phyloP scores from a whole-genome alignment of 1,140 invertebrate genomes.

The Lordiphosa mommai region DNA sequence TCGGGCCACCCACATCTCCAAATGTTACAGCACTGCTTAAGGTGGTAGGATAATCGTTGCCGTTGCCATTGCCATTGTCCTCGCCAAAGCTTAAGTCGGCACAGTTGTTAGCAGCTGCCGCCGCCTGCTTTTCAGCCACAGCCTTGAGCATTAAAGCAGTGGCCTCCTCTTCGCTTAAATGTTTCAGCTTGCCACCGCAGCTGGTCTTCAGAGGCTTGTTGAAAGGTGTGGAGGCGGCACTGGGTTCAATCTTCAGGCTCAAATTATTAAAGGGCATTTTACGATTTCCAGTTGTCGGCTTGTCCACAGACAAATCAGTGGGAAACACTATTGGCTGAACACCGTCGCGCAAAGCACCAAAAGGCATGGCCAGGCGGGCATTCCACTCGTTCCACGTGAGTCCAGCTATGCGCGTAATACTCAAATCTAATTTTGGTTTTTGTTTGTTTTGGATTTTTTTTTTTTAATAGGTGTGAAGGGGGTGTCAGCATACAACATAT shows the following conservation, averaged over 20 bases:
- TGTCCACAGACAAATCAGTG: conserved; percentile 71
- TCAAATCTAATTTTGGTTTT: conserved; percentile 82
- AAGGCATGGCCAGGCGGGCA: conserved; percentile 82
- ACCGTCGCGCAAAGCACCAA: conserved; percentile 80
- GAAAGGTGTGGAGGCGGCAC: conserved; percentile 47
- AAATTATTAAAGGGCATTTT: conserved; percentile 37
- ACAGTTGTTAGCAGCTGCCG: conserved; percentile 45
- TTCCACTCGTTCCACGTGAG: conserved; percentile 85
- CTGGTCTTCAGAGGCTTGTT: conserved; percentile 16
- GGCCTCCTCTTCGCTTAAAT: conserved; percentile 68
- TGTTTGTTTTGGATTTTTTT: conserved; percentile 12
- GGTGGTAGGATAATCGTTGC: conserved; percentile 61
- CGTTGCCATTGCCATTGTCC: conserved; percentile 47
- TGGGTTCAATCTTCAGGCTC: conserved; percentile 41
- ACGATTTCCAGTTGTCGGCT: conserved; percentile 30
- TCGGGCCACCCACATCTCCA: conserved; percentile 74
- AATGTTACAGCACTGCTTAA: conserved; percentile 63
- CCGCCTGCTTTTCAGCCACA: conserved; percentile 61
- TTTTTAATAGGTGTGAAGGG: conserved; percentile 14
- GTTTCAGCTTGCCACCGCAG: conserved; percentile 53
- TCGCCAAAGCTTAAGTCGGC: conserved; percentile 62
- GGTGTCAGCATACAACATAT: conserved; percentile 64
- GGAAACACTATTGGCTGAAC: conserved; percentile 73
- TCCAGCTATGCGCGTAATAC: conserved; percentile 84
- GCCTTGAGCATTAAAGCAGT: conserved; percentile 68